Percentiles rank a stretch among this genome's conserved stretches.
These are phyloP conservation scores for Drosophila pseudotalamancana DNA, from an alignment of 2,888 invertebrate species.

Conservation along the genomic window DNA sequence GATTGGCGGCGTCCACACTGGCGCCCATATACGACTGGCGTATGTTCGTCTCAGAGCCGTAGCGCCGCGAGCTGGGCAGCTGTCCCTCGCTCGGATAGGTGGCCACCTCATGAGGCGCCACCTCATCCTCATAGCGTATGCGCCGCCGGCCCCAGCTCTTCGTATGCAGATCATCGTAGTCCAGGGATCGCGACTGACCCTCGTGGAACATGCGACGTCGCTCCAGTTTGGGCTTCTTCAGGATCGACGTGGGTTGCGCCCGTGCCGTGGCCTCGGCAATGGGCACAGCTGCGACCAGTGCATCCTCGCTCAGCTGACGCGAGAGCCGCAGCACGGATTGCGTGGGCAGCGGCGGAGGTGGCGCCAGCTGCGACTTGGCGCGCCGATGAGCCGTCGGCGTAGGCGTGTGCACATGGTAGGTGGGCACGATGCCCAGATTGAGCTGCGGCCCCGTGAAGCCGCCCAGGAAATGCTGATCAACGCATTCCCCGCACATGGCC, in stretches of 20 bases:
- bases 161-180: conserved; percentile 83
- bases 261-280: conserved; percentile 78
- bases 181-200: conserved; percentile 82
- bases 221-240: conserved; percentile 82
- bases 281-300: conserved; percentile 81
- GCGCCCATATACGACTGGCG: conserved; percentile 84
- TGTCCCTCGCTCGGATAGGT: conserved; percentile 30
- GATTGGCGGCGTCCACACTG: conserved; percentile 79
- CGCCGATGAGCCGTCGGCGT: conserved; percentile 82
- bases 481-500: conserved; percentile 83
- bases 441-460: conserved; percentile 78
- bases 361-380: conserved; percentile 68
- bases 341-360: conserved; percentile 77
- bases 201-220: conserved; percentile 82
- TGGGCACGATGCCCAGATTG: conserved; percentile 80
- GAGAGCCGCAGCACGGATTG: conserved; percentile 80
- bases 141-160: conserved; percentile 83
- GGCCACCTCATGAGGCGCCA: conserved; percentile 37
- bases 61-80: conserved; percentile 68
- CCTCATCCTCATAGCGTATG: conserved; percentile 83
- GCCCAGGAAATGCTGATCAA: conserved; percentile 82
- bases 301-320: conserved; percentile 82
- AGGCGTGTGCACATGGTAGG: conserved; percentile 82
- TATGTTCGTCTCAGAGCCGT: conserved; percentile 84
- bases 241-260: conserved; percentile 81